Conservation (phyloP, 2,888 invertebrate genomes). For the Gasteruption jaculator region DNA sequence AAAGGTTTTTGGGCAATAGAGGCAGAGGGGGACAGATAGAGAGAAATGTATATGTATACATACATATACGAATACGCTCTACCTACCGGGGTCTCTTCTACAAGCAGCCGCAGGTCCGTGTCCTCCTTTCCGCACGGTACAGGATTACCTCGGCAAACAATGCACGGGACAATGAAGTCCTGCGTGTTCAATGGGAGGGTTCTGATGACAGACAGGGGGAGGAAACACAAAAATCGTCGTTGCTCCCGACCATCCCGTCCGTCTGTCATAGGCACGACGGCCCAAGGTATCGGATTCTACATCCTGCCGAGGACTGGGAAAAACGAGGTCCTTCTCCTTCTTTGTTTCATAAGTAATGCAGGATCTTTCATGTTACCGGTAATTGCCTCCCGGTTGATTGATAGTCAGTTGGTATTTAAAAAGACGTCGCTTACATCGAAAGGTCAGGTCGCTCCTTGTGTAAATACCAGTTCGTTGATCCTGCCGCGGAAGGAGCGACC, state of each 20-base stretch:
- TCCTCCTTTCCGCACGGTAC: constrained; percentile 27
- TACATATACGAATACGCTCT: too few relatives aligned
- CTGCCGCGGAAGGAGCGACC: constrained; percentile 8
- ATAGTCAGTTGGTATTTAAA: too few relatives aligned
- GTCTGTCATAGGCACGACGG: constrained; percentile 38
- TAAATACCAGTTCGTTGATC: too few relatives aligned
- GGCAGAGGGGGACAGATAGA: constrained; percentile 6
- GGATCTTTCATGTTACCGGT: too few relatives aligned
- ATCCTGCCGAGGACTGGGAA: too few relatives aligned
- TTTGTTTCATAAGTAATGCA: too few relatives aligned
- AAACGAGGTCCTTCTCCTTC: too few relatives aligned
- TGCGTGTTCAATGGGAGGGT: constrained; percentile 20
- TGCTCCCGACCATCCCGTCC: too few relatives aligned
- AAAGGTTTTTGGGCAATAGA: constrained; percentile 13
- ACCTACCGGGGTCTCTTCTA: too few relatives aligned
- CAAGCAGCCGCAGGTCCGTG: constrained; percentile 25
- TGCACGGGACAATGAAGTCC: constrained; percentile 42
- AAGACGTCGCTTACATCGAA: too few relatives aligned
- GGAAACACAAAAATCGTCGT: constrained; percentile 34
- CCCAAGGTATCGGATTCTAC: constrained; percentile 45
- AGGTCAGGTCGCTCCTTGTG: too few relatives aligned
- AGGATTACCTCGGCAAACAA: constrained; percentile 46
- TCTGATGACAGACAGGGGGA: constrained; percentile 11
- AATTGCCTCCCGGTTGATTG: too few relatives aligned
- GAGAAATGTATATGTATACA: constrained; percentile 3